Conservation (phyloP, 1,140 invertebrate species). For the Achroia grisella region DNA sequence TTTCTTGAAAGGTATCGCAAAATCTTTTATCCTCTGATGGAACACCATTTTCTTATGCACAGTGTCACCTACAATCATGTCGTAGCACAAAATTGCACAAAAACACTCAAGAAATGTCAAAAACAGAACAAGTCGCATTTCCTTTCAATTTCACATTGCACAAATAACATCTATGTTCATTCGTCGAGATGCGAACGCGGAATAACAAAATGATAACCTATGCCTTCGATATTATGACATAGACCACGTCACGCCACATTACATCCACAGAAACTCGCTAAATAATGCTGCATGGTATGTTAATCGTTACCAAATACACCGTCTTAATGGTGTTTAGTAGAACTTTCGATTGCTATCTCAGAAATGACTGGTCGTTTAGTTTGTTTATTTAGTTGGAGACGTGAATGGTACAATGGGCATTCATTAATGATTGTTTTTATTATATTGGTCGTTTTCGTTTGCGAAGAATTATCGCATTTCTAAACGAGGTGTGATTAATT, state of each 20-base stretch:
- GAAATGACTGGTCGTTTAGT: background rate
- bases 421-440: background rate
- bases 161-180: constrained; percentile 22
- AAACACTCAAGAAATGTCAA: constrained; percentile 30
- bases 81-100: constrained; percentile 38
- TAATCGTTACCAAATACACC: no score
- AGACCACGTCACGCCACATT: constrained; percentile 12
- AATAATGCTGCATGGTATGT: no score
- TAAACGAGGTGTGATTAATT: no score
- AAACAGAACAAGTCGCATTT: constrained; percentile 42
- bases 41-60: constrained; percentile 68
- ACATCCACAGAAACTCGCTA: no score
- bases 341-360: background rate
- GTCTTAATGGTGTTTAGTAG: background rate
- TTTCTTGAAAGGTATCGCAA: constrained; percentile 67
- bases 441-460: background rate
- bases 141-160: constrained; percentile 33
- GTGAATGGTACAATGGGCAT: background rate
- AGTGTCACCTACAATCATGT: constrained; percentile 62
- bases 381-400: background rate
- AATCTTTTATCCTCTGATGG: constrained; percentile 62
- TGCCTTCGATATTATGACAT: constrained; percentile 10
- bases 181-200: constrained; percentile 23
- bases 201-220: constrained; percentile 48
- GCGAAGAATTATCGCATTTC: background rate